A percentile compares a stretch with the other conserved stretches of the same genome.
Evolutionary conservation across 2,113 vertebrate genomes (phyloP).

Genomic region (Aramus guarauna): DNA sequence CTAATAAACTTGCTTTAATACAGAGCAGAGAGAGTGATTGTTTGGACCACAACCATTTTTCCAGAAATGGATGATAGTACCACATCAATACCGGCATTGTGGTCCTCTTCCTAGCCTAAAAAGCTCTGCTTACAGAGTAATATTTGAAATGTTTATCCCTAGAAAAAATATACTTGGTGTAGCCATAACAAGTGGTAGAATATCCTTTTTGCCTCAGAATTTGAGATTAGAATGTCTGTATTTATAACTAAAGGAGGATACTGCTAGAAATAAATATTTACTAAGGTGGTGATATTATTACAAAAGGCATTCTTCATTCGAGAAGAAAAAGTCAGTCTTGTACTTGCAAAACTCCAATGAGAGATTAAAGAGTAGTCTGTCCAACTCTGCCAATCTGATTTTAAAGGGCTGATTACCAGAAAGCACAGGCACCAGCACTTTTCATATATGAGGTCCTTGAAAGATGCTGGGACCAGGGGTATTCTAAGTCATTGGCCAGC

Average conservation of each 20-base stretch:
- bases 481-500: neutral
- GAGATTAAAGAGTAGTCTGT: neutral
- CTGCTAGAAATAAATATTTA: constrained; percentile 32
- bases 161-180: neutral
- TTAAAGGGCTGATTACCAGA: neutral
- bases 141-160: constrained; percentile 25
- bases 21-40: neutral
- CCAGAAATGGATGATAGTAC: neutral
- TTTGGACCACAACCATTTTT: neutral
- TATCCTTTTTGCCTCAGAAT: neutral
- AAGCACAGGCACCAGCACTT: neutral
- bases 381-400: neutral
- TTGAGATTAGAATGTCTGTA: constrained; percentile 6
- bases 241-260: constrained; percentile 1
- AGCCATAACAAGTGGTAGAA: neutral
- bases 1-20: constrained; percentile 18
- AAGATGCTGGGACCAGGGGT: neutral
- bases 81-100: neutral
- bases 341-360: neutral
- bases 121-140: neutral
- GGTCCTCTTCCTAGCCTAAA: neutral
- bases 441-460: neutral
- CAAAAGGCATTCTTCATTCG: neutral
- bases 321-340: neutral
- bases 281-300: neutral